Percentiles rank a stretch among this genome's conserved stretches.
Conservation (phyloP, 2,888 invertebrate genomes). For the Acleris emargana region DNA sequence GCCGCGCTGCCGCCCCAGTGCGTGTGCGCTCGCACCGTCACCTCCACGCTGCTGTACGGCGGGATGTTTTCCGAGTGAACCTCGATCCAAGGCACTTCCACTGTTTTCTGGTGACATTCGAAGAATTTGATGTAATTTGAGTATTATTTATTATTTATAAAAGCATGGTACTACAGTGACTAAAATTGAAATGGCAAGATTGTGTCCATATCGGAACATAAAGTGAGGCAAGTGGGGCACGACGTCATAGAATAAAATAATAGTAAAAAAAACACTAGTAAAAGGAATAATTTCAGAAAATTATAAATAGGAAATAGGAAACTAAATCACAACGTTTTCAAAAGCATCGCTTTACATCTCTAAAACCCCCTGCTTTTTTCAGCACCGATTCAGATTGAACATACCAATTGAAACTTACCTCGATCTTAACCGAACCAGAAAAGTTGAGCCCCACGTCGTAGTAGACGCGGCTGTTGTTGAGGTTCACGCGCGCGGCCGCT, state of each 20-base stretch:
- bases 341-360: too few species aligned
- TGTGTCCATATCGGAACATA: too few species aligned
- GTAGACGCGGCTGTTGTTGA: constrained; percentile 91
- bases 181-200: too few species aligned
- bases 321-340: too few species aligned
- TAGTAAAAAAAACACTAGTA: too few species aligned
- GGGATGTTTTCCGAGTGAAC: constrained; percentile 73
- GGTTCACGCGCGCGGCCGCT: constrained; percentile 88
- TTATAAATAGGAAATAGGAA: too few species aligned
- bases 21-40: constrained; percentile 91
- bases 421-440: constrained; percentile 83
- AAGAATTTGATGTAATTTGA: too few species aligned
- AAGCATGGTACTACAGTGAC: too few species aligned
- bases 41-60: constrained; percentile 88
- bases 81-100: constrained; percentile 78
- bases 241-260: too few species aligned
- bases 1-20: constrained; percentile 91
- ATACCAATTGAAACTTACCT: constrained; percentile 64
- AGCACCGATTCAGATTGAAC: background rate
- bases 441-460: constrained; percentile 90
- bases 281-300: too few species aligned
- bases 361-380: background rate
- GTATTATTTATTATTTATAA: too few species aligned
- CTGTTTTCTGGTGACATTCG: constrained; percentile 66
- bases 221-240: too few species aligned